These are phyloP conservation scores for Geodia barretti DNA, from an alignment of 37 sponge, comb jelly and placozoan species.

Conservation along the genomic window DNA sequence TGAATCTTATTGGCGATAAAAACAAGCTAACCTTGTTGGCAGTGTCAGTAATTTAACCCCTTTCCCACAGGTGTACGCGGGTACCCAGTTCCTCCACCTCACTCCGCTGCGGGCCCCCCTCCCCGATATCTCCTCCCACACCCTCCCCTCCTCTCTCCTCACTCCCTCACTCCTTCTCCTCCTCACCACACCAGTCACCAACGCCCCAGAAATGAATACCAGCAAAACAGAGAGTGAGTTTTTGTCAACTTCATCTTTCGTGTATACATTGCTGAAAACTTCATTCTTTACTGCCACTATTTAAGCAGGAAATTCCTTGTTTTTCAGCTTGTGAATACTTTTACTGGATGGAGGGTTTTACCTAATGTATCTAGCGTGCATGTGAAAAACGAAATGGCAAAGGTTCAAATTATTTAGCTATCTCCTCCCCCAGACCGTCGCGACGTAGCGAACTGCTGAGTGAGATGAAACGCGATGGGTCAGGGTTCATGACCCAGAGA, in stretches of 20 bases:
- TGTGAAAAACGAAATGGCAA: neutral
- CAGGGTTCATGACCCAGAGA: slow-evolving; percentile 83
- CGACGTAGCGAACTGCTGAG: slow-evolving; percentile 31
- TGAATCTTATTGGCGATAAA: neutral
- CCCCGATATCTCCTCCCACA: slow-evolving; percentile 5
- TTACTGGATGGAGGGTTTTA: too few species aligned
- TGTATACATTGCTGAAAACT: too few species aligned
- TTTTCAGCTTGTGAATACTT: too few species aligned
- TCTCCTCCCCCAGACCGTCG: slow-evolving; percentile 3
- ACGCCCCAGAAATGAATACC: too few species aligned
- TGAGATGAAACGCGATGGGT: slow-evolving; percentile 54
- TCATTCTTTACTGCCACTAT: too few species aligned
- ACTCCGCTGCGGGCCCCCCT: neutral
- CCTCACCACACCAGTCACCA: neutral
- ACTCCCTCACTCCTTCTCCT: neutral
- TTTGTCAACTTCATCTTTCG: too few species aligned
- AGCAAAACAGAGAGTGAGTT: too few species aligned
- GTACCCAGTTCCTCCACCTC: neutral
- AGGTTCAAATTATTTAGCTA: neutral
- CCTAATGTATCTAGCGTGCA: neutral
- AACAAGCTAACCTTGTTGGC: too few species aligned
- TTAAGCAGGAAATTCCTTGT: too few species aligned
- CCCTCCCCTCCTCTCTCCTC: neutral
- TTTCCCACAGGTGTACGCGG: neutral
- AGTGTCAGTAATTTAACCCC: neutral